phyloP scores from a whole-genome alignment of 1,140 invertebrate genomes.

The Lordiphosa mommai region DNA sequence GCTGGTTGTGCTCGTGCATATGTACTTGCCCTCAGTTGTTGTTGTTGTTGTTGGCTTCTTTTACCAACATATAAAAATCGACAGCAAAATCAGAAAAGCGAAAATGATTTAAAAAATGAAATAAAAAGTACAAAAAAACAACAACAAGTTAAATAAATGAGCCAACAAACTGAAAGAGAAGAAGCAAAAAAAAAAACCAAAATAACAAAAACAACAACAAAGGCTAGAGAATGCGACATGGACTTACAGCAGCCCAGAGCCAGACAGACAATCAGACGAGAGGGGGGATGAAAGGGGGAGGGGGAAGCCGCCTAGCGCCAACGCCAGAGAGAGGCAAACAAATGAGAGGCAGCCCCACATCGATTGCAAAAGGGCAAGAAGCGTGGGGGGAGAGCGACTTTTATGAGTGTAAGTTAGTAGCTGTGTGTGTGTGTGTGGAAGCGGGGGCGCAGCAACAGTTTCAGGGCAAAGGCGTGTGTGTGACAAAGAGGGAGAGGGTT shows the following conservation, averaged over 20 bases:
- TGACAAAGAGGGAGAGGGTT: constrained; percentile 21
- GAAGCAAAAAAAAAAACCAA: constrained; percentile 20
- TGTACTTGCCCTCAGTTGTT: constrained; percentile 21
- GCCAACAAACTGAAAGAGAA: constrained; percentile 54
- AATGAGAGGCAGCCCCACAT: constrained; percentile 13
- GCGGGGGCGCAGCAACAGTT: constrained; percentile 71
- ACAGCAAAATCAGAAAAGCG: constrained; percentile 46
- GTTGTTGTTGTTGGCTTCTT: constrained; percentile 23
- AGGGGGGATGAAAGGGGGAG: constrained; percentile 9
- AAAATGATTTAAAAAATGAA: constrained; percentile 65
- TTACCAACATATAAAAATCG: constrained; percentile 28
- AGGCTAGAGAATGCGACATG: constrained; percentile 56
- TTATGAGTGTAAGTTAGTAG: constrained; percentile 21
- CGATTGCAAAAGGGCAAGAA: constrained; percentile 40
- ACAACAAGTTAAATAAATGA: constrained; percentile 65
- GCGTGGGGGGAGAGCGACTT: constrained; percentile 4
- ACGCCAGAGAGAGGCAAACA: constrained; percentile 24
- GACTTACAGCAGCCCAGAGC: constrained; percentile 57
- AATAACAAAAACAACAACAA: constrained; percentile 47
- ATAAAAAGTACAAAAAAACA: constrained; percentile 32
- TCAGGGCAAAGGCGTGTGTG: constrained; percentile 25
- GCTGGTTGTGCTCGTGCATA: constrained; percentile 5
- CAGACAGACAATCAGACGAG: constrained; percentile 28
- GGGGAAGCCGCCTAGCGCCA: constrained; percentile 25
- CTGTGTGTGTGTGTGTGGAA: constrained; percentile 21